Evolutionary conservation across 2,113 vertebrate genomes (phyloP).

Genomic region (Corvus moneduloides): DNA sequence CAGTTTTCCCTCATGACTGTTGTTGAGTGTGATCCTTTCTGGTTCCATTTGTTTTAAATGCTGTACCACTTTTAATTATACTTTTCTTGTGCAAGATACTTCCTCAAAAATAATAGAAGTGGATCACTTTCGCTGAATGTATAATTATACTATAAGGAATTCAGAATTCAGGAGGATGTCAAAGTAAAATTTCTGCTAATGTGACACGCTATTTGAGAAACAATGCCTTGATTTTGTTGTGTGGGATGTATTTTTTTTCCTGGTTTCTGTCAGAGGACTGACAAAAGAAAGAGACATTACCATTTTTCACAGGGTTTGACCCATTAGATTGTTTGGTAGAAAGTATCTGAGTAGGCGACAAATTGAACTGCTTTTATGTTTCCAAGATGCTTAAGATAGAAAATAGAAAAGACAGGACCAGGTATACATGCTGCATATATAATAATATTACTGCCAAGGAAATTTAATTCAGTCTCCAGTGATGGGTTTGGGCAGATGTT

Average conservation of each 20-base stretch:
- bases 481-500: slow-evolving; percentile 54
- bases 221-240: not conserved
- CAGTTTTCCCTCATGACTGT: not conserved
- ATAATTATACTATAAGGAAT: slow-evolving; percentile 2
- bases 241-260: not conserved
- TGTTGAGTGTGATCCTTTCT: not conserved
- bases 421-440: slow-evolving; percentile 42
- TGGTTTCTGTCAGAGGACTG: not conserved
- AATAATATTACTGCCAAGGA: slow-evolving; percentile 57
- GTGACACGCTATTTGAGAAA: slow-evolving; percentile 18
- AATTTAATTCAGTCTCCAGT: slow-evolving; percentile 63
- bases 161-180: not conserved
- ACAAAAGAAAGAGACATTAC: slow-evolving; percentile 18
- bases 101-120: slow-evolving; percentile 2
- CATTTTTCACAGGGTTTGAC: slow-evolving; percentile 51
- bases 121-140: not conserved
- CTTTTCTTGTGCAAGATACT: not conserved
- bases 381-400: slow-evolving; percentile 55
- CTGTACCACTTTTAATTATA: slow-evolving; percentile 27
- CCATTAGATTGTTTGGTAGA: slow-evolving; percentile 45
- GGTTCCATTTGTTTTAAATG: slow-evolving; percentile 10
- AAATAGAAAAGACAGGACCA: slow-evolving; percentile 51
- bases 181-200: slow-evolving; percentile 12
- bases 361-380: slow-evolving; percentile 67
- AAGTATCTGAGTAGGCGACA: slow-evolving; percentile 33